phyloP scores from a whole-genome alignment of 2,888 invertebrate genomes.

The Trisateles emortualis region DNA sequence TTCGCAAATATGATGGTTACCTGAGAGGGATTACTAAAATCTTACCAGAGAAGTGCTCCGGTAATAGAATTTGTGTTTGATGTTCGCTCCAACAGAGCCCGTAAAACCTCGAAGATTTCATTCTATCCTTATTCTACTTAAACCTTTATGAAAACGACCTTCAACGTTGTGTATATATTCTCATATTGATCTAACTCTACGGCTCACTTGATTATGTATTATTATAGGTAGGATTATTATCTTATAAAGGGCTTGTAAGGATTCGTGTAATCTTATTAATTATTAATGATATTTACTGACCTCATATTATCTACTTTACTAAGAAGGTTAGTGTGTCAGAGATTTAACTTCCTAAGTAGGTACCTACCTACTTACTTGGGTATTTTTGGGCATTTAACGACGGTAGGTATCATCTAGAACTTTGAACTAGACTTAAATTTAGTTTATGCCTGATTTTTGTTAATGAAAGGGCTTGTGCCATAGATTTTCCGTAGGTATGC shows the following conservation, averaged over 20 bases:
- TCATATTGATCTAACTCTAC: slow-evolving; percentile 14
- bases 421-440: too few species aligned
- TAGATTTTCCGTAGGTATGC: too few species aligned
- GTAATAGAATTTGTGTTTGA: slow-evolving; percentile 10
- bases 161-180: slow-evolving; percentile 18
- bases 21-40: slow-evolving; percentile 29
- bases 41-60: slow-evolving; percentile 10
- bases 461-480: too few species aligned
- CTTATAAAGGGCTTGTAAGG: not conserved
- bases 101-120: slow-evolving; percentile 12
- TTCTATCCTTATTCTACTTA: slow-evolving; percentile 27
- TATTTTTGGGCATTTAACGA: too few species aligned
- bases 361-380: too few species aligned
- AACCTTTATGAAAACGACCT: slow-evolving; percentile 25
- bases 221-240: not conserved
- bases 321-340: not conserved
- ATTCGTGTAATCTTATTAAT: not conserved
- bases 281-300: not conserved
- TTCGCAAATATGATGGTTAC: slow-evolving; percentile 28
- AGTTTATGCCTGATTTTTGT: too few species aligned
- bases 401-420: too few species aligned
- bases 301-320: not conserved
- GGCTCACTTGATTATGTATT: not conserved
- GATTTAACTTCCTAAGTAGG: too few species aligned
- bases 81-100: slow-evolving; percentile 4